These are phyloP conservation scores for Denticeps clupeoides DNA, from an alignment of 2,797 vertebrate species.

Conservation along the genomic window DNA sequence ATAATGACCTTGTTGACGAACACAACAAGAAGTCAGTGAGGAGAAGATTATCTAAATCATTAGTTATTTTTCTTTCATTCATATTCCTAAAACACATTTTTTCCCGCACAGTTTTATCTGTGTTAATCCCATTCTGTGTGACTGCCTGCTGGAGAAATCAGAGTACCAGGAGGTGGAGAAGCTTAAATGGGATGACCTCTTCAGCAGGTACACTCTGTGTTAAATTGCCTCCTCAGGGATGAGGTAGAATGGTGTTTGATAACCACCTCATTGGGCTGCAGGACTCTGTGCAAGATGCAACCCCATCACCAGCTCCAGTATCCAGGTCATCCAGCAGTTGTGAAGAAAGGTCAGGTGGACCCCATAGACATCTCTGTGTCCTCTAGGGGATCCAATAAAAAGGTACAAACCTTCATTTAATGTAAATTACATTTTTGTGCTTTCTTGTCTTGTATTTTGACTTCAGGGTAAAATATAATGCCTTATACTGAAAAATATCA, in stretches of 20 bases:
- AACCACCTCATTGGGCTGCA: slow-evolving; percentile 38
- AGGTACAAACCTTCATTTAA: slow-evolving; percentile 55
- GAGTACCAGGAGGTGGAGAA: slow-evolving; percentile 72
- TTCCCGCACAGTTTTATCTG: slow-evolving; percentile 66
- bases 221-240: too few relatives aligned
- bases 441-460: neutral
- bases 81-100: too few relatives aligned
- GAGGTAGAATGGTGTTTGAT: neutral
- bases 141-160: slow-evolving; percentile 81
- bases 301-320: slow-evolving; percentile 76
- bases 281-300: slow-evolving; percentile 76
- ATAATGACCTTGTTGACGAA: slow-evolving; percentile 75
- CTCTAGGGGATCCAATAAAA: slow-evolving; percentile 85
- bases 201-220: slow-evolving; percentile 68
- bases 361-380: slow-evolving; percentile 74
- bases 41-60: too few relatives aligned
- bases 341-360: slow-evolving; percentile 78
- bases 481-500: too few relatives aligned
- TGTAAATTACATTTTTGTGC: neutral
- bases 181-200: slow-evolving; percentile 87
- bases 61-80: too few relatives aligned
- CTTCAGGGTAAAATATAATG: too few relatives aligned
- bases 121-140: slow-evolving; percentile 76
- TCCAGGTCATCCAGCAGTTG: slow-evolving; percentile 63
- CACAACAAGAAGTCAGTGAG: slow-evolving; percentile 77